These are phyloP conservation scores for Drosophila kikkawai DNA, from an alignment of 1,140 invertebrate species.

Conservation along the genomic window DNA sequence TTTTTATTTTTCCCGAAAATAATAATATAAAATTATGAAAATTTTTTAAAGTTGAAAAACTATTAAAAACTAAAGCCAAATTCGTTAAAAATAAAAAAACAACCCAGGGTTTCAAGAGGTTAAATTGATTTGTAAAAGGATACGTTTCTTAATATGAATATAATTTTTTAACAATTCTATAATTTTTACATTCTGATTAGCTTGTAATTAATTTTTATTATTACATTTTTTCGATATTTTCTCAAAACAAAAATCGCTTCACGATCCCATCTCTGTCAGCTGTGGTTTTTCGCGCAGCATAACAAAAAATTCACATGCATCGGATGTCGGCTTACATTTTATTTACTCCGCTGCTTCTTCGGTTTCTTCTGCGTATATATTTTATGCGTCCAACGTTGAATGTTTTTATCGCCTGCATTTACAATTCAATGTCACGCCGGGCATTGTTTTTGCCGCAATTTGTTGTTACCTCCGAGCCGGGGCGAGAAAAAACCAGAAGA, in stretches of 20 bases:
- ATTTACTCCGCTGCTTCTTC: constrained; percentile 45
- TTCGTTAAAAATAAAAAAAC: not conserved
- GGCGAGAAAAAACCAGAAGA: constrained; percentile 15
- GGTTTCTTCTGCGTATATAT: constrained; percentile 26
- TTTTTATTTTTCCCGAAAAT: too few relatives aligned
- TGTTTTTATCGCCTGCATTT: constrained; percentile 63
- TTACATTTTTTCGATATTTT: not conserved
- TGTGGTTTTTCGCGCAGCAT: constrained; percentile 23
- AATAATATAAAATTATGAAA: too few relatives aligned
- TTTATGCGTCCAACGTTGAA: constrained; percentile 42
- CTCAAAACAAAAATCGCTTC: not conserved
- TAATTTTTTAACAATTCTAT: not conserved
- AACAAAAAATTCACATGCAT: constrained; percentile 59
- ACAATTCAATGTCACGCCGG: constrained; percentile 73
- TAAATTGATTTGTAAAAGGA: not conserved
- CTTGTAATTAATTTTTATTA: too few relatives aligned
- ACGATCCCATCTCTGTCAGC: constrained; percentile 21
- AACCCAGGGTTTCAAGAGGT: not conserved
- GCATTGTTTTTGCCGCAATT: constrained; percentile 34
- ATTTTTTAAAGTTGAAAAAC: too few relatives aligned
- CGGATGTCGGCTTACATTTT: constrained; percentile 58
- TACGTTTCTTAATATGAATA: too few relatives aligned
- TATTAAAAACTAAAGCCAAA: too few relatives aligned
- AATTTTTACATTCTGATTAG: not conserved
- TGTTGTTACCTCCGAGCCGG: constrained; percentile 45